Evolutionary conservation across 2,113 vertebrate species (phyloP), one percentile per base, ranked within the genome.

Genomic region (Solea solea): DNA sequence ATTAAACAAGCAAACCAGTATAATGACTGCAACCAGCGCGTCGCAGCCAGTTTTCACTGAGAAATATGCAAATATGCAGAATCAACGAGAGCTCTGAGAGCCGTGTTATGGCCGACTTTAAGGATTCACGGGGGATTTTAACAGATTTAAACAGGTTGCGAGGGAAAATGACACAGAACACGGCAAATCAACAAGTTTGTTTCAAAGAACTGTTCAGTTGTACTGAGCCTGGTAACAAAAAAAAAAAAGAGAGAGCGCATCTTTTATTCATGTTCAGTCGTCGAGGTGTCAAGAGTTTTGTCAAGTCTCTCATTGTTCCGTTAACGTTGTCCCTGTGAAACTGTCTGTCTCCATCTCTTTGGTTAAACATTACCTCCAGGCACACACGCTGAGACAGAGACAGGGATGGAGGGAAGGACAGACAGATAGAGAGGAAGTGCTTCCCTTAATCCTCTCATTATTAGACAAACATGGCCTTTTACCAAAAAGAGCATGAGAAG

Each of bases 231-330:
- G 34, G 48, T 27, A 8, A 28, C 74, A 82, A 76, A 69, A 60
- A 50, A 81, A 62, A 61, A 69, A 53, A 75, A 81, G 59, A 64
- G 69, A 1, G n/a, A 28, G 13, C 6, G 10, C 75, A 83, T 89
- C 74, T 87, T 91, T 90, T 88, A 92, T 92, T 91, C 86, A 87
- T 90, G 89, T 57, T 77, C 80, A 56, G 78, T 86, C 82, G 83
- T 80, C 68, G 74, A 86, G 89, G 88, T 90, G 90, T 92, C 85
- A 85, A 83, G 86, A 88, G 83, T 90, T 91, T 86, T 90, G 87
- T 92, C 78, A 83, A 86, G 81, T 66, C 72, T 81, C 78, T 83
- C 82, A 73, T 87, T 86, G 78, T 90, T 86, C 74, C 10, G 73
- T 89, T 90, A 86, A 87, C 85, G 82, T 90, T 71, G 90, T 88